phyloP scores from a whole-genome alignment of 2,113 vertebrate genomes.

The Syrmaticus mikado region DNA sequence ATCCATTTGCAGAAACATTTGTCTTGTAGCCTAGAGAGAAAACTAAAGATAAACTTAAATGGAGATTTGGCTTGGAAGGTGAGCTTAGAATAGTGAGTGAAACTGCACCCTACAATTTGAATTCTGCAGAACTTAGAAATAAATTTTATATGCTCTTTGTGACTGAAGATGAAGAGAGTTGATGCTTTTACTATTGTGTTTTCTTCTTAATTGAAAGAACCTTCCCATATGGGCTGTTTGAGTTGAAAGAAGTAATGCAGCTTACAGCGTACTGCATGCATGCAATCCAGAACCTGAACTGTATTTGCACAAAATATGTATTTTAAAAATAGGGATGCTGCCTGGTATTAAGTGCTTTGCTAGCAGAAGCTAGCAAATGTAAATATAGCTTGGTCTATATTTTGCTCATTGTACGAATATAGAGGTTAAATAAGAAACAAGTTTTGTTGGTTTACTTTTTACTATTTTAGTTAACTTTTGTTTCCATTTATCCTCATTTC shows the following conservation, averaged over 20 bases:
- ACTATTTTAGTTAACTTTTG: neutral
- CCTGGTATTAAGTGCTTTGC: neutral
- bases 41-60: neutral
- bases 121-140: neutral
- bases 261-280: neutral
- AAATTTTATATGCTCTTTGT: neutral
- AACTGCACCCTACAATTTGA: neutral
- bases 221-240: neutral
- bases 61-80: neutral
- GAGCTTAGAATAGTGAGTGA: neutral
- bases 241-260: neutral
- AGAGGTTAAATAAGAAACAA: too few species aligned
- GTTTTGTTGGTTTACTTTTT: neutral
- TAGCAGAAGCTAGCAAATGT: neutral
- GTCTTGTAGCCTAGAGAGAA: neutral
- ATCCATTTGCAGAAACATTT: neutral
- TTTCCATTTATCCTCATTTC: neutral
- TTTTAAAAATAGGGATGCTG: neutral
- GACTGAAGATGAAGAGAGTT: neutral
- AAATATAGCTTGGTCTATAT: too few species aligned
- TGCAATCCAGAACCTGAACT: too few species aligned
- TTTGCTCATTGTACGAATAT: too few species aligned
- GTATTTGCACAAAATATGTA: neutral
- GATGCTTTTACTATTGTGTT: too few species aligned
- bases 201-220: neutral